Conservation (phyloP, 1,140 invertebrate species). For the Ooceraea biroi region DNA sequence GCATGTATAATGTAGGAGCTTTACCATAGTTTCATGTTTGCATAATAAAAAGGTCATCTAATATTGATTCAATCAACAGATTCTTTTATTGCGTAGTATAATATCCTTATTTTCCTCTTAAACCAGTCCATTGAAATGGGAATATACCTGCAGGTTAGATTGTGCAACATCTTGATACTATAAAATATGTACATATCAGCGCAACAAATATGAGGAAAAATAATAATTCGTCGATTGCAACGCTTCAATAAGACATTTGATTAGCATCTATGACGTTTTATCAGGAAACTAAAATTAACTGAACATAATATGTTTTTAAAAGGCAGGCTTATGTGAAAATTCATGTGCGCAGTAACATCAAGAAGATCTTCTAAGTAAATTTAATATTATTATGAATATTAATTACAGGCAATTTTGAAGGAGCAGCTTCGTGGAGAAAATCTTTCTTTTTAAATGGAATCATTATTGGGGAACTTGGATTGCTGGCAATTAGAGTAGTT, state of each 20-base stretch:
- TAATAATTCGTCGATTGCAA: constrained; percentile 17
- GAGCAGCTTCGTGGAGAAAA: not conserved
- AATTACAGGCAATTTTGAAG: not conserved
- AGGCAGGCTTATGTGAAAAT: not conserved
- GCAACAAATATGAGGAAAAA: not conserved
- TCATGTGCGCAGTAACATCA: not conserved
- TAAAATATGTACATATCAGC: not conserved
- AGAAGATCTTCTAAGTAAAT: not conserved
- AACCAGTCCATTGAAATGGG: not conserved
- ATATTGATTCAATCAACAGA: not conserved
- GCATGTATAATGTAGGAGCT: not conserved
- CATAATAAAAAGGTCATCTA: not conserved
- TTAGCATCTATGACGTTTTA: not conserved
- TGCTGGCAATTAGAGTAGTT: constrained; percentile 37
- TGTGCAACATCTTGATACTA: not conserved
- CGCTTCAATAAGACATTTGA: not conserved
- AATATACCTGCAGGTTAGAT: not conserved
- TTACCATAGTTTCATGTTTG: not conserved
- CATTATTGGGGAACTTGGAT: constrained; percentile 14
- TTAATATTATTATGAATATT: no score
- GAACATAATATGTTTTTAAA: not conserved
- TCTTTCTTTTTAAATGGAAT: not conserved
- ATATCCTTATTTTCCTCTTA: not conserved
- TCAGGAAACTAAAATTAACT: constrained; percentile 13
- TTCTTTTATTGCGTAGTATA: not conserved